phyloP scores from a whole-genome alignment of 1,140 invertebrate species.

The Heliconius congener region DNA sequence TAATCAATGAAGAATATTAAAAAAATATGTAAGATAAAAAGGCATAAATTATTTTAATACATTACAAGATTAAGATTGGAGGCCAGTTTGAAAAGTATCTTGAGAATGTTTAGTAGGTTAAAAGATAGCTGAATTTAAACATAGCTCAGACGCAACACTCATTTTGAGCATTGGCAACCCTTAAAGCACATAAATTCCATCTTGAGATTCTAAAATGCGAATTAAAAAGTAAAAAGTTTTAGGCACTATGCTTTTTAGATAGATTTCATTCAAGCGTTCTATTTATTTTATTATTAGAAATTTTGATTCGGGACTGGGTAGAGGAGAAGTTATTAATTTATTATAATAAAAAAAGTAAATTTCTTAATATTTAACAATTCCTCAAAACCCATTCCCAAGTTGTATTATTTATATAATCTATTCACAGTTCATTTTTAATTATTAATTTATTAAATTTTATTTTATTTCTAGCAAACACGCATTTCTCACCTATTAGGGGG shows the following conservation, averaged over 20 bases:
- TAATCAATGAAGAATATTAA: conserved; percentile 20
- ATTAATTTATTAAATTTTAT: conserved; percentile 46
- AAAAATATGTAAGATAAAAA: conserved; percentile 18
- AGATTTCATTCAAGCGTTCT: conserved; percentile 64
- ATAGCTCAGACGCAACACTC: conserved; percentile 64
- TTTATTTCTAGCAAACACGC: conserved; percentile 49
- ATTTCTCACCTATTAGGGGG: conserved; percentile 95
- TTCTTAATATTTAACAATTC: conserved; percentile 39
- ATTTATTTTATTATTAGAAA: conserved; percentile 60
- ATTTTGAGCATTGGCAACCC: conserved; percentile 55
- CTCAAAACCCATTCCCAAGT: conserved; percentile 50
- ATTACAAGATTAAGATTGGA: conserved; percentile 41
- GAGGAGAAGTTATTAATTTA: conserved; percentile 54
- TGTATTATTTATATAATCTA: conserved; percentile 45
- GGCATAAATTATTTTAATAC: conserved; percentile 64
- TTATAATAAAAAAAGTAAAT: conserved; percentile 7
- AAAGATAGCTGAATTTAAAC: conserved; percentile 44
- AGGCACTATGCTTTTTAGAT: conserved; percentile 57
- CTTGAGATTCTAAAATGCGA: conserved; percentile 62
- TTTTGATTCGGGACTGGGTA: conserved; percentile 54
- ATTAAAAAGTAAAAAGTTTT: conserved; percentile 60
- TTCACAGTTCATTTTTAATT: conserved; percentile 46
- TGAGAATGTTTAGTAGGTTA: conserved; percentile 43
- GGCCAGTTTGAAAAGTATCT: conserved; percentile 50
- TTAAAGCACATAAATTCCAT: conserved; percentile 62